phyloP scores from a whole-genome alignment of 2,888 invertebrate species.

The Leptopterna dolabrata region DNA sequence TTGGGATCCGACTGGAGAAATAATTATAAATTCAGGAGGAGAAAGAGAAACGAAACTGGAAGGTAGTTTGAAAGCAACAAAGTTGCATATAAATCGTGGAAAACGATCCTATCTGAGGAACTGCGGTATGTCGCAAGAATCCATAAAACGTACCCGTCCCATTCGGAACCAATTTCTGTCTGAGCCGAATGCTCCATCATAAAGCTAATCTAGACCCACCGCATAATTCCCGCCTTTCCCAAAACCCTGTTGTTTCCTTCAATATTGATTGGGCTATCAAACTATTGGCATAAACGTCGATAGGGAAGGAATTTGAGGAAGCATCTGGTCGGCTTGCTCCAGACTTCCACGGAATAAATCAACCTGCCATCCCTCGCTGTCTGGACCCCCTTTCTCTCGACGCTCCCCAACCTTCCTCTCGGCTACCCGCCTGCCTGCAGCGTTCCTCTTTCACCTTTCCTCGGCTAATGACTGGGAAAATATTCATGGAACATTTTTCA shows the following conservation, averaged over 20 bases:
- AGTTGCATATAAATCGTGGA: no score
- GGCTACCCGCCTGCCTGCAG: not conserved
- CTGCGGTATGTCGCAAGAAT: no score
- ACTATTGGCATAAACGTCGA: not conserved
- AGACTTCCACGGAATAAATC: constrained; percentile 1
- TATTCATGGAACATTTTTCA: constrained; percentile 37
- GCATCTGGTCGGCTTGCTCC: not conserved
- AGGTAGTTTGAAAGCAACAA: no score
- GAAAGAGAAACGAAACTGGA: no score
- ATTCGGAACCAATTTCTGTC: no score
- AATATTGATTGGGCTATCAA: not conserved
- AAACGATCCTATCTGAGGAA: not conserved
- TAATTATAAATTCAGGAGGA: no score
- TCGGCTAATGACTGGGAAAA: constrained; percentile 30
- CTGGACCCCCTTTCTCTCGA: not conserved
- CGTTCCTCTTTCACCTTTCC: not conserved
- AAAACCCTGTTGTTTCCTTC: not conserved
- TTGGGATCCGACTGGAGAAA: no score
- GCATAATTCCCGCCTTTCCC: not conserved
- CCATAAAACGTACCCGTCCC: not conserved
- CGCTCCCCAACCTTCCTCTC: not conserved
- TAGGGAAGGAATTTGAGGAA: not conserved
- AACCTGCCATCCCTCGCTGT: constrained; percentile 18
- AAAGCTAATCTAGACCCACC: not conserved
- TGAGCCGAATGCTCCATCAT: not conserved